These are phyloP conservation scores for Gavialis gangeticus DNA, from an alignment of 2,113 vertebrate species.

Conservation along the genomic window DNA sequence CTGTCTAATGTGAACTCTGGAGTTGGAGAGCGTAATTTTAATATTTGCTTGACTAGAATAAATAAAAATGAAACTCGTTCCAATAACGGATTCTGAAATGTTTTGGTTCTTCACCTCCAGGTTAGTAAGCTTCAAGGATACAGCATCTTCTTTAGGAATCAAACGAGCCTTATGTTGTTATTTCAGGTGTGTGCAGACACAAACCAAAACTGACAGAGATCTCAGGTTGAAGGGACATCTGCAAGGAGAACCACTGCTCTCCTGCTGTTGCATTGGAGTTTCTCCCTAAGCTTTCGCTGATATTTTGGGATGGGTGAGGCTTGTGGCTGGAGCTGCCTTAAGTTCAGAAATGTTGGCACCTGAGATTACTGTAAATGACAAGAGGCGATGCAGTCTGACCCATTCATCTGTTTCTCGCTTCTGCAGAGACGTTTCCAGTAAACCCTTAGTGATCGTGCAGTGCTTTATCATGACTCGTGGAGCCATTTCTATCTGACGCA, in stretches of 20 bases:
- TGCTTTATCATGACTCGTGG: neutral
- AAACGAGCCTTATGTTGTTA: no score
- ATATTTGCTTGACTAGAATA: no score
- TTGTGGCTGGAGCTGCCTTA: neutral
- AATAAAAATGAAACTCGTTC: no score
- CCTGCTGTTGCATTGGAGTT: no score
- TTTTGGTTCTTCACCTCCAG: no score
- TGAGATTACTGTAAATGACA: neutral
- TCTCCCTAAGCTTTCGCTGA: neutral
- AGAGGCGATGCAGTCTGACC: neutral
- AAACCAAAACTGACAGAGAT: neutral
- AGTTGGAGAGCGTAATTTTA: no score
- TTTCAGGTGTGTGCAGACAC: neutral
- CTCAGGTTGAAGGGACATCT: neutral
- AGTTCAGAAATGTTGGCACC: neutral
- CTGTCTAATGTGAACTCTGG: no score
- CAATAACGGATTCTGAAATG: no score
- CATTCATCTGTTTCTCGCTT: neutral
- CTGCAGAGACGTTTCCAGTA: neutral
- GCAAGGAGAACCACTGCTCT: neutral
- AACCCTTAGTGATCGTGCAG: neutral
- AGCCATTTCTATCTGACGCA: neutral
- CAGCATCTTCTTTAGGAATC: accelerated
- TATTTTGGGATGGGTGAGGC: neutral
- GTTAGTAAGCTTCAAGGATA: neutral